Conservation (phyloP, 1,140 invertebrate species). For the Ditylenchus dipsaci region DNA sequence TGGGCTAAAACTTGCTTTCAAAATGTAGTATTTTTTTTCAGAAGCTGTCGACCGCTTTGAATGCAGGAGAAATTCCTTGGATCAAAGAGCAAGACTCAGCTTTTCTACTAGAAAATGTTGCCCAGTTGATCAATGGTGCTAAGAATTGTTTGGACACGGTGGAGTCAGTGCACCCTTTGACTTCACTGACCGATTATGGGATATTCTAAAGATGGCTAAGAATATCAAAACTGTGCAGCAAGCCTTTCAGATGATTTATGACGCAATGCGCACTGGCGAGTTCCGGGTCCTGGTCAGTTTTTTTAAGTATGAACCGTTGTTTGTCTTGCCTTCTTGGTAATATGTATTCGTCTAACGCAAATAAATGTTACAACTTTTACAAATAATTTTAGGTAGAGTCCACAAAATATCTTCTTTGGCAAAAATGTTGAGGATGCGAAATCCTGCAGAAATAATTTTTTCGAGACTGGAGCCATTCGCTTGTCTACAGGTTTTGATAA, state of each 20-base stretch:
- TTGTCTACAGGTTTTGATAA: slow-evolving; percentile 68
- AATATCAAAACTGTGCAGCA: slow-evolving; percentile 16
- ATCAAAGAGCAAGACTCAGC: background rate
- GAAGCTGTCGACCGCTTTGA: slow-evolving; percentile 7
- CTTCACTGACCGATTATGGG: slow-evolving; percentile 31
- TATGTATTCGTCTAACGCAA: background rate
- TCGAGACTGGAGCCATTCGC: slow-evolving; percentile 20
- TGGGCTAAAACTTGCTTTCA: background rate
- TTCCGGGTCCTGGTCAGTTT: slow-evolving; percentile 17
- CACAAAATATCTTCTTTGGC: slow-evolving; percentile 26
- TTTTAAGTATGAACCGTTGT: background rate
- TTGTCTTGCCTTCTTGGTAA: too few relatives aligned
- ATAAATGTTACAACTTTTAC: background rate
- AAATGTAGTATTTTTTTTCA: background rate
- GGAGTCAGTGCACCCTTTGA: slow-evolving; percentile 22
- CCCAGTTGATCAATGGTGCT: slow-evolving; percentile 13
- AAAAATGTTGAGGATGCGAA: slow-evolving; percentile 27
- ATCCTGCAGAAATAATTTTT: slow-evolving; percentile 26
- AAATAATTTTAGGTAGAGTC: slow-evolving; percentile 8
- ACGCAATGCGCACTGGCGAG: slow-evolving; percentile 15
- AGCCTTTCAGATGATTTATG: slow-evolving; percentile 16
- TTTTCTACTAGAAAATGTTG: slow-evolving; percentile 1
- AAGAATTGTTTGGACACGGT: slow-evolving; percentile 3
- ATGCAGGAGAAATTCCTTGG: slow-evolving; percentile 15
- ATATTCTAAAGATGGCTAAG: slow-evolving; percentile 14